A percentile compares a stretch with the other conserved stretches of the same genome.
These are phyloP conservation scores for Cheilosia urbana DNA, from an alignment of 2,888 invertebrate genomes.

Conservation along the genomic window DNA sequence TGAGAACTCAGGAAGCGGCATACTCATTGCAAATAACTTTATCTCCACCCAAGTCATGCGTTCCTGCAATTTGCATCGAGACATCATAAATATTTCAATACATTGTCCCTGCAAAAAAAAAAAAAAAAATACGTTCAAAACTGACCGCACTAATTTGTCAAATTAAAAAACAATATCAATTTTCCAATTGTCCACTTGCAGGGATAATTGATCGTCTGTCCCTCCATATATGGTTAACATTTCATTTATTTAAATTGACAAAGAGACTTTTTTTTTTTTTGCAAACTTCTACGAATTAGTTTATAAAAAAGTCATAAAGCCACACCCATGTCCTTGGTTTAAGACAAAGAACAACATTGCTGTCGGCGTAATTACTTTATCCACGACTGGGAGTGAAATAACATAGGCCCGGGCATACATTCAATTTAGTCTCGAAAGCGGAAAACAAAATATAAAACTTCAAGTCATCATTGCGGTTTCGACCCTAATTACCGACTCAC, in stretches of 20 bases:
- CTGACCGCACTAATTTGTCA: slow-evolving; percentile 51
- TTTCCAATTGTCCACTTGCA: slow-evolving; percentile 37
- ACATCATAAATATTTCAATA: no score
- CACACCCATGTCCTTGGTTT: slow-evolving; percentile 53
- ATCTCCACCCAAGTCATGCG: no score
- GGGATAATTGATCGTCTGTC: slow-evolving; percentile 49
- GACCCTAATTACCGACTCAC: slow-evolving; percentile 71
- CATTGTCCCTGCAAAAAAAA: not conserved
- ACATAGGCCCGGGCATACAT: slow-evolving; percentile 43
- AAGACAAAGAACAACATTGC: slow-evolving; percentile 56
- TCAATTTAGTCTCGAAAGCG: slow-evolving; percentile 53
- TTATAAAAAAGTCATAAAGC: slow-evolving; percentile 56
- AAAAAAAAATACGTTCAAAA: not conserved
- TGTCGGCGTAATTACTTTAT: slow-evolving; percentile 64
- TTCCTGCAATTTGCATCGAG: no score
- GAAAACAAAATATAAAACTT: slow-evolving; percentile 49
- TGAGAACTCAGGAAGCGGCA: no score
- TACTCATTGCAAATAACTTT: no score
- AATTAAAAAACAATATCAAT: slow-evolving; percentile 1
- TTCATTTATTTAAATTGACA: slow-evolving; percentile 36
- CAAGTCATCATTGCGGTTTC: slow-evolving; percentile 73
- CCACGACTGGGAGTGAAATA: slow-evolving; percentile 32
- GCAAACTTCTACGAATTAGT: slow-evolving; percentile 10
- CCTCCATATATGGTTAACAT: slow-evolving; percentile 25
- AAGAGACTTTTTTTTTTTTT: not conserved